Evolutionary conservation across 2,113 vertebrate species (phyloP).

Genomic region (Ictalurus punctatus): DNA sequence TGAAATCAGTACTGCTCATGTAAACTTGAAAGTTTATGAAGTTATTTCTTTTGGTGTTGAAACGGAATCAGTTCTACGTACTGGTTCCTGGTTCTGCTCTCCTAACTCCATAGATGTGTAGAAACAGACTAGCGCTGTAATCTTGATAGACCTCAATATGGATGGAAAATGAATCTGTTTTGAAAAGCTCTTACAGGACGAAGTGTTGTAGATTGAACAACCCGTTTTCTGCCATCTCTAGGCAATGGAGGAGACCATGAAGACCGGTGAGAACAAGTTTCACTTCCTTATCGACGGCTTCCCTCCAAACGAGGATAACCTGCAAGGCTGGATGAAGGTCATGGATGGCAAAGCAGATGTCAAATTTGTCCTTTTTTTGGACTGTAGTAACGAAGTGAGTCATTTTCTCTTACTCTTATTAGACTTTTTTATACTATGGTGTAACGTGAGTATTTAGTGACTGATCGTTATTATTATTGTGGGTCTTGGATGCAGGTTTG

Average conservation of each 20-base stretch:
- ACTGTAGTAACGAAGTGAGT: conserved; percentile 88
- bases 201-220: neutral
- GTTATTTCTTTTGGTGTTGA: no score
- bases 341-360: conserved; percentile 92
- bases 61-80: neutral
- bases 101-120: neutral
- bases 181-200: neutral
- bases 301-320: conserved; percentile 94
- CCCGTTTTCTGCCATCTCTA: conserved; percentile 26
- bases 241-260: conserved; percentile 84
- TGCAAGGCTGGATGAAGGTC: conserved; percentile 87
- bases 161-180: neutral
- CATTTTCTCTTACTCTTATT: neutral
- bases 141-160: neutral
- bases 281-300: conserved; percentile 97
- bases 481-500: conserved; percentile 77
- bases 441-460: neutral
- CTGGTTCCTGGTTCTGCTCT: neutral
- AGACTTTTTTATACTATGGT: neutral
- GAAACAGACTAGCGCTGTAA: neutral
- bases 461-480: neutral
- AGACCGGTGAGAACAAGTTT: conserved; percentile 81
- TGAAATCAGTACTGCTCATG: no score
- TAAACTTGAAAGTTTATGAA: no score
- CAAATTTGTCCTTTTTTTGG: conserved; percentile 95